Percentiles rank a stretch among this genome's conserved stretches.
phyloP scores from a whole-genome alignment of 2,888 invertebrate genomes.

The Margaritifera margaritifera region DNA sequence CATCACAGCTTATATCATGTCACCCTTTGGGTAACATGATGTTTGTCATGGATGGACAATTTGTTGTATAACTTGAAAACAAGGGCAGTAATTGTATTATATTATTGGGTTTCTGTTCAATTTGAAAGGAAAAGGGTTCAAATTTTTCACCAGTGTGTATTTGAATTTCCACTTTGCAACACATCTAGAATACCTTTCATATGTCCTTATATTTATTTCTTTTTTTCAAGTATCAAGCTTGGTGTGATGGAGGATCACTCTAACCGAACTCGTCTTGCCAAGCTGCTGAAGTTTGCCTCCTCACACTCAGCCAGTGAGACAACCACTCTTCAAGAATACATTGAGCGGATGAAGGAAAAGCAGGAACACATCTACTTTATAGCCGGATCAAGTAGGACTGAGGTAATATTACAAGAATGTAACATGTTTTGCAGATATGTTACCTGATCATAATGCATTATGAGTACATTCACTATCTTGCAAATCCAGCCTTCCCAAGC shows the following conservation, averaged over 20 bases:
- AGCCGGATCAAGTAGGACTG: slow-evolving; percentile 88
- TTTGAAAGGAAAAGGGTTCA: no score
- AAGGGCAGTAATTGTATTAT: no score
- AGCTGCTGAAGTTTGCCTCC: slow-evolving; percentile 90
- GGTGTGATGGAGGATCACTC: slow-evolving; percentile 98
- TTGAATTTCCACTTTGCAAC: no score
- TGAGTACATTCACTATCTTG: no score
- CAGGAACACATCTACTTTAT: slow-evolving; percentile 97
- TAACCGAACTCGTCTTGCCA: slow-evolving; percentile 95
- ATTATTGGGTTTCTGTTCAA: no score
- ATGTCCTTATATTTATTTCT: neutral
- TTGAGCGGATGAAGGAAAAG: slow-evolving; percentile 93
- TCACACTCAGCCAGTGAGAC: slow-evolving; percentile 80
- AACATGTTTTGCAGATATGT: neutral
- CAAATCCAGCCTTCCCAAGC: no score
- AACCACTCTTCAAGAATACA: slow-evolving; percentile 90
- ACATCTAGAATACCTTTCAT: no score
- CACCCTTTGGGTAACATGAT: no score
- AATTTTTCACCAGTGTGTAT: no score
- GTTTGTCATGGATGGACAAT: no score
- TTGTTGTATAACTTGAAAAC: no score
- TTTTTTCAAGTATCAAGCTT: slow-evolving; percentile 83
- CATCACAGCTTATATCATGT: no score
- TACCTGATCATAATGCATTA: neutral
- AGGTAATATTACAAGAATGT: slow-evolving; percentile 74